Conservation (phyloP, 1,140 invertebrate species). For the Caerostris extrusa region DNA sequence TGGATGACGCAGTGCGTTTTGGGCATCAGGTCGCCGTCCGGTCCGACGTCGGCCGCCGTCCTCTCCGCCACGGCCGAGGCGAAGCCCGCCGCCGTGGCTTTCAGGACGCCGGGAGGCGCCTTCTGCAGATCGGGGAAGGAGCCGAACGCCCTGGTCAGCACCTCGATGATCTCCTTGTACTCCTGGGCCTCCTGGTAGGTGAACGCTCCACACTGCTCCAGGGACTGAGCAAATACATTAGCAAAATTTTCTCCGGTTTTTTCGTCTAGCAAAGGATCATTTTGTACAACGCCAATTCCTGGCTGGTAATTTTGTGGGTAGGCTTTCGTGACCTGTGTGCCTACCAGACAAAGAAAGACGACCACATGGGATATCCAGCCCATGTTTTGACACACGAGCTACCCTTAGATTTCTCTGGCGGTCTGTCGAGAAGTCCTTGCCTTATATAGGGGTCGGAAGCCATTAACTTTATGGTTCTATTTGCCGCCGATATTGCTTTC, state of each 20-base stretch:
- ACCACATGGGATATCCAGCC: constrained; percentile 61
- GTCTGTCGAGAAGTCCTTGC: background rate
- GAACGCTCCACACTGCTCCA: constrained; percentile 21
- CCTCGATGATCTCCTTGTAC: background rate
- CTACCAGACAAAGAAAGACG: constrained; percentile 47
- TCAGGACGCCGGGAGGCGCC: background rate
- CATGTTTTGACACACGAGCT: constrained; percentile 62
- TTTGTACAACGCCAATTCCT: constrained; percentile 28
- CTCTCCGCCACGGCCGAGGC: background rate
- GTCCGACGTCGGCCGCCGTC: constrained; percentile 11
- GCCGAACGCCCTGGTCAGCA: constrained; percentile 9
- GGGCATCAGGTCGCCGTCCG: background rate
- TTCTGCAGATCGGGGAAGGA: constrained; percentile 31
- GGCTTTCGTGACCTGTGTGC: constrained; percentile 16
- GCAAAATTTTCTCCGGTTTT: constrained; percentile 33
- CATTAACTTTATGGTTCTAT: background rate
- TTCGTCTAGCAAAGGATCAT: constrained; percentile 33
- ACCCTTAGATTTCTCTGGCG: background rate
- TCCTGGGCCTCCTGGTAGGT: background rate
- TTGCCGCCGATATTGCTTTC: constrained; percentile 36
- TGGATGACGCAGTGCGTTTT: constrained; percentile 33
- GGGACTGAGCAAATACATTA: background rate
- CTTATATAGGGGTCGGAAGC: constrained; percentile 15
- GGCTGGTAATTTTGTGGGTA: background rate
- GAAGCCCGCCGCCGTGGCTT: constrained; percentile 32